Percentiles rank a stretch among this genome's conserved stretches.
Evolutionary conservation across 1,140 invertebrate species (phyloP).

Genomic region (Rhysida immarginata): DNA sequence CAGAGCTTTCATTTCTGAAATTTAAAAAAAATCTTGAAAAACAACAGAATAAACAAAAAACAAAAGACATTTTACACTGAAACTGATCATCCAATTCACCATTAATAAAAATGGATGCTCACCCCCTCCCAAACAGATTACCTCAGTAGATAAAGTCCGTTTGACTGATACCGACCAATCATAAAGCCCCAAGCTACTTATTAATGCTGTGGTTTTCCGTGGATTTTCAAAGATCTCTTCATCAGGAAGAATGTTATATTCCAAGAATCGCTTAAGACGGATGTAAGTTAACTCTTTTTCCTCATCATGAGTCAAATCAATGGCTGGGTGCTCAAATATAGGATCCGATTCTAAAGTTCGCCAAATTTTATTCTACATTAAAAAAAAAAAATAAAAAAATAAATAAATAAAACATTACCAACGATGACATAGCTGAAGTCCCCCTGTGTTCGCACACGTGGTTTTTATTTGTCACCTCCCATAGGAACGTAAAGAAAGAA

Average conservation of each 20-base stretch:
- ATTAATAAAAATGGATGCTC: too few species aligned
- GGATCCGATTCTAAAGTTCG: conserved; percentile 62
- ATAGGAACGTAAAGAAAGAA: too few species aligned
- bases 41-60: too few species aligned
- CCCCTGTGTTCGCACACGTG: too few species aligned
- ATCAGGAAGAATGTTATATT: conserved; percentile 43
- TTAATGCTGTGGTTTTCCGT: conserved; percentile 25
- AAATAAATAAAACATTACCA: conserved; percentile 30
- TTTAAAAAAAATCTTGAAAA: too few species aligned
- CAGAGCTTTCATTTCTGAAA: too few species aligned
- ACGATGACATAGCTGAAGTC: conserved; percentile 29
- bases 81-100: too few species aligned
- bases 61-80: too few species aligned
- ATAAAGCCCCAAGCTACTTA: conserved; percentile 44
- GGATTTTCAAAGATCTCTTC: conserved; percentile 38
- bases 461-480: too few species aligned
- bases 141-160: conserved; percentile 31
- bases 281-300: conserved; percentile 41
- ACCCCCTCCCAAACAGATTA: too few species aligned
- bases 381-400: conserved; percentile 5
- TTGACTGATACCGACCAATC: conserved; percentile 52
- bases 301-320: conserved; percentile 51
- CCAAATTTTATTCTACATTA: conserved; percentile 60
- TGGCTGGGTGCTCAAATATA: conserved; percentile 45
- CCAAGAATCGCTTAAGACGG: conserved; percentile 42